phyloP scores from a whole-genome alignment of 2,113 vertebrate genomes.

The Meleagris gallopavo region DNA sequence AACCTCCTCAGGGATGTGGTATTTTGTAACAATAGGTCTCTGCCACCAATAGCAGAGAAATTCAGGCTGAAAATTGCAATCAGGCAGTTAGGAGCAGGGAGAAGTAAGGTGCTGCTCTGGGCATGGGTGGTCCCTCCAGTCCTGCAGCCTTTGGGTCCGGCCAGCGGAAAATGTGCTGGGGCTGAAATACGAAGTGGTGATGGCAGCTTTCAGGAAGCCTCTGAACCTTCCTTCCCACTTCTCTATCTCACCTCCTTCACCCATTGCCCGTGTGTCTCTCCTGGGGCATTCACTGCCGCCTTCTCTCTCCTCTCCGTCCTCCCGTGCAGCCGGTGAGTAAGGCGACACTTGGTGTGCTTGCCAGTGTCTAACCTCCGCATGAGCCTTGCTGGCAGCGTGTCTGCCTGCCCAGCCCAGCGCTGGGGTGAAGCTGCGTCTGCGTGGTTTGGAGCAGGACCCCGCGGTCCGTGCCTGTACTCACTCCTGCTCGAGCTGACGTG shows the following conservation, averaged over 20 bases:
- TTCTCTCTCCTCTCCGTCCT: conserved; percentile 45
- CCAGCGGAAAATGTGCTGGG: neutral
- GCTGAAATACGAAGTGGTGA: neutral
- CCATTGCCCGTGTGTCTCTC: rapidly evolving
- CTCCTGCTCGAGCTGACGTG: neutral
- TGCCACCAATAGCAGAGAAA: neutral
- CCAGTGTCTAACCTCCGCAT: conserved; percentile 58
- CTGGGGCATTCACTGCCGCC: neutral
- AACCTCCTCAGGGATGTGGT: neutral
- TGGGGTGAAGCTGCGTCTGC: neutral
- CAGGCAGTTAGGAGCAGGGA: neutral
- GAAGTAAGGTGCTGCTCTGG: neutral
- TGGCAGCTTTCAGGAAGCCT: neutral
- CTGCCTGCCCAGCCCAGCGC: conserved; percentile 16
- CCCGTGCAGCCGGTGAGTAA: conserved; percentile 69
- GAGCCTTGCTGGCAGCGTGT: conserved; percentile 18
- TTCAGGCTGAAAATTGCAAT: neutral
- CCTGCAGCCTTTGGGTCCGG: neutral
- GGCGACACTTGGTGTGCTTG: neutral
- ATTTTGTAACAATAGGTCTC: conserved; percentile 20
- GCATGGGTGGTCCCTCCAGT: neutral
- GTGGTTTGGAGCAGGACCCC: neutral
- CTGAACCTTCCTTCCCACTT: neutral
- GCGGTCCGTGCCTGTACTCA: neutral
- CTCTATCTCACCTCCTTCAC: conserved; percentile 25